Evolutionary conservation across 2,888 invertebrate genomes (phyloP), one percentile per base, ranked within the genome.

Genomic region (Eucera pruinosa): DNA sequence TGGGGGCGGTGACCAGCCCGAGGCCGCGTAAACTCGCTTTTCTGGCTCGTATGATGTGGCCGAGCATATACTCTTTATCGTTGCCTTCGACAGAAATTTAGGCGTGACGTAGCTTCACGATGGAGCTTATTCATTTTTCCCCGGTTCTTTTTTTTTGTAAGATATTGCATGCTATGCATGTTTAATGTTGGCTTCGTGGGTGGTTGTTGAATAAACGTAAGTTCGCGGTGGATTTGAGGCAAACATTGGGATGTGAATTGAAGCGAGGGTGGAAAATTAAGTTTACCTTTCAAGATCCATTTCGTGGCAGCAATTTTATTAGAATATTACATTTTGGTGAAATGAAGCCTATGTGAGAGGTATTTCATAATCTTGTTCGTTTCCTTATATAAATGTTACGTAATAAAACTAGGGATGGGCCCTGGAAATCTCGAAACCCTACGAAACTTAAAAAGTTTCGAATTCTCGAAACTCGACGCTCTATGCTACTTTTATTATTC

Each of bases 1-100:
- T 67, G 83, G 71, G 88, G 86, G 82, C 88, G 87, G 84, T 88
- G 89, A 88, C 88, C 88, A 87, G 68, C 52, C 78, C 86, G 88
- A 88, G 89, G 89, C 80, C 87, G 78, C 52, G 62, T 73, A 78
- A 70, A 74, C 79, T 78, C 73, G 78, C 76, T 70, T 80, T 68
- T 77, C 70, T 65, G 70, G 39, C 36, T 71, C 11, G 67, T 41
- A 66, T 23, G 15, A 50, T n/a, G n/a, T n/a, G n/a, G 41, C 27
- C 47, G 6, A 9, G 30, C 36, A 45, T 50, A 50, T 47, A 30
- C 76, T 48, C 54, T 69, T 68, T 27, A 30, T 43, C 69, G 55
- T 62, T 61, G 39, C 72, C 73, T 55, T 55, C 54, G 39, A 68
- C 48, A 27, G 58, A 58, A 45, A 58, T 72, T 58, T 57, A 67